phyloP scores from a whole-genome alignment of 2,113 vertebrate species.

The Aptenodytes patagonicus region DNA sequence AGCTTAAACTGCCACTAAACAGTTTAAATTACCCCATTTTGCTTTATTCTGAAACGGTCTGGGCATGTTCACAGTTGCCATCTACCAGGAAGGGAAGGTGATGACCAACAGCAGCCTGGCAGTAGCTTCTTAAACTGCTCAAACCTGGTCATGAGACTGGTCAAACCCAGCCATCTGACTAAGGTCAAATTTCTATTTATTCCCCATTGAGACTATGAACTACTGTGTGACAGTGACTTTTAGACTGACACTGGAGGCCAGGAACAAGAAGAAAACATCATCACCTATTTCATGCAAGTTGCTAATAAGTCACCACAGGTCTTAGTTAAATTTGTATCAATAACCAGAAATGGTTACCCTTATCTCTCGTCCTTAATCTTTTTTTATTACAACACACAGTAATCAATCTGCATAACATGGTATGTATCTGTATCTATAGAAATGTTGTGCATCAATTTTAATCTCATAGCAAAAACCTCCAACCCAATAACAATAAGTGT shows the following conservation, averaged over 20 bases:
- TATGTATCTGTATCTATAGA: neutral
- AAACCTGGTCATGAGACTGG: neutral
- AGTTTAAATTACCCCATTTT: slow-evolving; percentile 12
- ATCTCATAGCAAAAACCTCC: neutral
- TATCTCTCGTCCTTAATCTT: neutral
- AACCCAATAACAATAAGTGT: neutral
- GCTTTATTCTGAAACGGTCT: neutral
- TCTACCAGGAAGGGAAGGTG: neutral
- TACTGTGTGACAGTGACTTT: neutral
- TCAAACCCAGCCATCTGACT: neutral
- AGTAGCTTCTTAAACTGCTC: neutral
- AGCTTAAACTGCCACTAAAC: neutral
- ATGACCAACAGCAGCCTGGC: neutral
- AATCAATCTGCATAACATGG: neutral
- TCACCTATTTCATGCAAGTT: neutral
- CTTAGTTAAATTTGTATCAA: neutral
- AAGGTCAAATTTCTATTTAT: neutral
- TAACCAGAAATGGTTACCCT: neutral
- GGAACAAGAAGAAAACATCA: neutral
- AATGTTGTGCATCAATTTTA: neutral
- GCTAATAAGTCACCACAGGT: neutral
- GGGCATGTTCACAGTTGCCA: neutral
- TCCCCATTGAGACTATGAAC: neutral
- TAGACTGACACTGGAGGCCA: neutral
- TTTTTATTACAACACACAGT: neutral